Evolutionary conservation across 2,888 invertebrate genomes (phyloP), one percentile per base, ranked within the genome.

Genomic region (Adelphocoris suturalis): DNA sequence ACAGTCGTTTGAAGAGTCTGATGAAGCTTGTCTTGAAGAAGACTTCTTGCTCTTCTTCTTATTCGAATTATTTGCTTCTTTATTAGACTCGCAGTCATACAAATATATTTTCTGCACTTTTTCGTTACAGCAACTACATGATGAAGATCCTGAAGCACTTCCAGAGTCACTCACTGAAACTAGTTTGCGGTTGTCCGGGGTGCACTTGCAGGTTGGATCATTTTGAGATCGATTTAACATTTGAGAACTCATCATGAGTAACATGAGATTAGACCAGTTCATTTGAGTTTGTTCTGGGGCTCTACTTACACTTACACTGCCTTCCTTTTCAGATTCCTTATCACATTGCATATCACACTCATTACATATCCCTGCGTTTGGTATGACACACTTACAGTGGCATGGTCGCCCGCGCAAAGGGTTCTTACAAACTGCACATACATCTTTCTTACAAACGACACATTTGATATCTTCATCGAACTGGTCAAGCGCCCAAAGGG

Each of bases 361-460:
- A 28, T 47, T 47, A 37, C 85, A 85, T n/a, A 85, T 19, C 9
- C 57, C 61, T n/a, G 85, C 28, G n/a, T 88, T 88, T 9, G 76
- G 28, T n/a, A 37, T 16, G 37, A 55, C 27, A n/a, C 88, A 78
- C 23, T 28, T 85, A 61, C 88, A 88, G 13, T n/a, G 37, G 19
- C 88, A 88, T 12, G n/a, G 27, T 46, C n/a, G 14, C 12, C 61
- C 55, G 16, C 23, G 27, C 19, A 86, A 48, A 0, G 78, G 88
- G 52, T 28, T 52, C 28, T 78, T 88, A 19, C 88, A 88, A 28
- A 88, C 80, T n/a, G 80, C 23, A 27, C 88, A 88, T 13, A 55
- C 28, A 9, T 88, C 80, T 28, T 28, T 55, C 3, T 27, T 28
- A 37, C 88, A 88, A 16, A 88, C 80, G 14, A 52, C 78, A 28